Percentiles rank a stretch among this genome's conserved stretches.
phyloP scores from a whole-genome alignment of 2,888 invertebrate genomes.

The Petrophora chlorosata region DNA sequence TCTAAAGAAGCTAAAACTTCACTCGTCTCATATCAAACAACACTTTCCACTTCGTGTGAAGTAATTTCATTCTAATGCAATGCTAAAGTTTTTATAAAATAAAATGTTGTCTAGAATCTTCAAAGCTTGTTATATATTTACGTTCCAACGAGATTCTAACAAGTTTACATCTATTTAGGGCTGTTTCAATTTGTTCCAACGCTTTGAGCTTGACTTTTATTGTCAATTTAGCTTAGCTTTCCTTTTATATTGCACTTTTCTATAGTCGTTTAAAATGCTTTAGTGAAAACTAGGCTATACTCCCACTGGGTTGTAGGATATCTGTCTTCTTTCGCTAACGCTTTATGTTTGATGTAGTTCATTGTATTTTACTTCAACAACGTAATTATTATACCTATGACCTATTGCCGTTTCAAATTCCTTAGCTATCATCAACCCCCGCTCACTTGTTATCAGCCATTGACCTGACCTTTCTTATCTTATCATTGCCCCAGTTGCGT shows the following conservation, averaged over 20 bases:
- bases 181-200: slow-evolving; percentile 1
- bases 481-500: slow-evolving; percentile 37
- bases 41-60: too few relatives aligned
- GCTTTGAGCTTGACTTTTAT: neutral
- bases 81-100: neutral
- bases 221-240: too few relatives aligned
- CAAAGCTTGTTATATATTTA: slow-evolving; percentile 1
- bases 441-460: slow-evolving; percentile 45
- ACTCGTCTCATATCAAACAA: too few relatives aligned
- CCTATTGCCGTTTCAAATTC: neutral
- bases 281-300: too few relatives aligned
- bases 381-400: neutral
- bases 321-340: too few relatives aligned
- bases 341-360: too few relatives aligned
- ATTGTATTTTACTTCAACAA: neutral
- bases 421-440: slow-evolving; percentile 6
- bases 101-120: neutral
- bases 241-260: too few relatives aligned
- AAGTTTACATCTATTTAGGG: neutral
- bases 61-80: neutral
- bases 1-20: too few relatives aligned
- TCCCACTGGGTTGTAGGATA: too few relatives aligned
- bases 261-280: too few relatives aligned
- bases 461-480: slow-evolving; percentile 48
- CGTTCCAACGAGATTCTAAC: neutral